Percentiles rank a stretch among this genome's conserved stretches.
phyloP scores from a whole-genome alignment of 2,888 invertebrate genomes.

The Rhaphigaster nebulosa region DNA sequence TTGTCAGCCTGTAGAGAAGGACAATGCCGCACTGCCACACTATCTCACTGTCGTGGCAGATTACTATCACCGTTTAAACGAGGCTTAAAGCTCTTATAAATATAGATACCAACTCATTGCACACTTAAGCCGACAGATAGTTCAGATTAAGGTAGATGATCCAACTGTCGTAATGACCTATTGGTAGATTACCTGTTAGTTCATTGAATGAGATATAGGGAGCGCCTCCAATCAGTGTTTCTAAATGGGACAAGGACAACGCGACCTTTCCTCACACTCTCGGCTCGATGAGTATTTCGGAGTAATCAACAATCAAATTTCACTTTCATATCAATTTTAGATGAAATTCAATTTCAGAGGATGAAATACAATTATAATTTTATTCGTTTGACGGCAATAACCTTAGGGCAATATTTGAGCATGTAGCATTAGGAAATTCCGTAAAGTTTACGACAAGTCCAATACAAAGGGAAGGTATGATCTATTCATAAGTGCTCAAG shows the following conservation, averaged over 20 bases:
- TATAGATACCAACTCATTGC: neutral
- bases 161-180: neutral
- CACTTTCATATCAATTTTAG: neutral
- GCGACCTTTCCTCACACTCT: neutral
- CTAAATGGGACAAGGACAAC: neutral
- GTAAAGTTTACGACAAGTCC: too few species aligned
- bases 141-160: neutral
- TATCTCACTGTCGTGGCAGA: too few species aligned
- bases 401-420: too few species aligned
- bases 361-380: neutral
- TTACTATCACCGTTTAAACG: too few species aligned
- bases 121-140: neutral
- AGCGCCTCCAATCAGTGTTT: neutral
- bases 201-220: neutral
- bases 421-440: too few species aligned
- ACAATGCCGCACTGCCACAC: too few species aligned
- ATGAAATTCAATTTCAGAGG: neutral
- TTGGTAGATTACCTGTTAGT: slow-evolving; percentile 22
- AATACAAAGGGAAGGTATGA: too few species aligned
- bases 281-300: neutral
- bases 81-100: neutral
- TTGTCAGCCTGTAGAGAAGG: too few species aligned
- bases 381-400: too few species aligned
- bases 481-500: too few species aligned
- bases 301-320: neutral